phyloP scores from a whole-genome alignment of 2,797 vertebrate genomes.

The Chromis chromis region DNA sequence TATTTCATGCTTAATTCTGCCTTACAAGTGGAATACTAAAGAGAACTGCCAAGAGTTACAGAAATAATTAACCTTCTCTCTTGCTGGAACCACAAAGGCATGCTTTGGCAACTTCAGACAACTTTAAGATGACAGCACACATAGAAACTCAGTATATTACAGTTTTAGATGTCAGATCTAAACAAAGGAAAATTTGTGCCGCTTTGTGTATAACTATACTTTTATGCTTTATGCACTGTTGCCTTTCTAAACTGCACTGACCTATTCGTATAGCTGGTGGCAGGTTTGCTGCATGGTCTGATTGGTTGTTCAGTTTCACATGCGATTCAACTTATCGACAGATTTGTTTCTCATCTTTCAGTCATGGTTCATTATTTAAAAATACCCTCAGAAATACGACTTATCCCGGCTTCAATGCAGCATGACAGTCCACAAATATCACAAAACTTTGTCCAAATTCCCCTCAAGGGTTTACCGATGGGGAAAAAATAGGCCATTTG shows the following conservation, averaged over 20 bases:
- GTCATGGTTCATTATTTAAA: neutral
- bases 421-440: neutral
- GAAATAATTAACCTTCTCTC: neutral
- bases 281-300: conserved; percentile 26
- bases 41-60: neutral
- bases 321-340: neutral
- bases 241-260: conserved; percentile 8
- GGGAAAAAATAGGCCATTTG: conserved; percentile 36
- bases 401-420: conserved; percentile 10
- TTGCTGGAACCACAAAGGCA: neutral
- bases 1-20: conserved; percentile 1
- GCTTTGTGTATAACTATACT: neutral
- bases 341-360: neutral
- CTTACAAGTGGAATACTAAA: neutral
- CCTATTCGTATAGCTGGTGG: conserved; percentile 25
- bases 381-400: conserved; percentile 8
- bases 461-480: neutral
- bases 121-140: neutral
- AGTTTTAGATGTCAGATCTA: neutral
- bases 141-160: neutral
- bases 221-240: conserved; percentile 21
- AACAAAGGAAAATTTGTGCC: conserved; percentile 3
- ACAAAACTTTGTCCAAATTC: conserved; percentile 11
- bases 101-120: neutral
- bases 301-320: conserved; percentile 22